Evolutionary conservation across 2,888 invertebrate genomes (phyloP).

Genomic region (Saturnia pavonia): DNA sequence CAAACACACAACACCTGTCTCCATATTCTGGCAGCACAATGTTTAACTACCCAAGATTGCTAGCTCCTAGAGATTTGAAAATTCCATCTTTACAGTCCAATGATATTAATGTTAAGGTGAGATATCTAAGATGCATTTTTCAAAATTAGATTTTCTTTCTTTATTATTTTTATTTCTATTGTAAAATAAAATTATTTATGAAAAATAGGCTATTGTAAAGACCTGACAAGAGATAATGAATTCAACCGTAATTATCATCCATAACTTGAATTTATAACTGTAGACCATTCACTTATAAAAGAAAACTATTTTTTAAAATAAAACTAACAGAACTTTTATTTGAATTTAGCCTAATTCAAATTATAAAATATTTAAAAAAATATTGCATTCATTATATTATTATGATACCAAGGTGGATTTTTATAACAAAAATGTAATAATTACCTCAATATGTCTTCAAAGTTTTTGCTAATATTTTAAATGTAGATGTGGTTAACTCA

Average conservation of each 20-base stretch:
- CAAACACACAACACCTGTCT: conserved; percentile 40
- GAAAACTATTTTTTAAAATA: not conserved
- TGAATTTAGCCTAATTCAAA: not conserved
- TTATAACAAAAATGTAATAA: not conserved
- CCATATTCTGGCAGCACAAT: conserved; percentile 53
- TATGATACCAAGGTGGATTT: not conserved
- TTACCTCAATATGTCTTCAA: too few species aligned
- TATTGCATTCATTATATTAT: not conserved
- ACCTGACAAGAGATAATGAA: too few species aligned
- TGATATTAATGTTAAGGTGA: conserved; percentile 52
- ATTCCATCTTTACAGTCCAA: conserved; percentile 51
- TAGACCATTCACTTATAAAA: not conserved
- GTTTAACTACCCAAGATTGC: conserved; percentile 60
- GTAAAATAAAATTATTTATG: too few species aligned
- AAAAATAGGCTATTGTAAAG: too few species aligned
- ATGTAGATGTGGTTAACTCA: not conserved
- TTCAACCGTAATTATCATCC: too few species aligned
- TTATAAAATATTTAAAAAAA: not conserved
- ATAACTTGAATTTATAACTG: not conserved
- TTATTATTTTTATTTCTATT: too few species aligned
- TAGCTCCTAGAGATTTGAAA: conserved; percentile 65
- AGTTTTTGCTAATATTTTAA: not conserved
- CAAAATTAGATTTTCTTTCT: too few species aligned
- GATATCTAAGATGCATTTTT: too few species aligned
- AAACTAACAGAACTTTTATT: not conserved